Base-by-base conservation (phyloP, 1,140 invertebrate genomes). In the Plectrocnemia conspersa region DNA sequence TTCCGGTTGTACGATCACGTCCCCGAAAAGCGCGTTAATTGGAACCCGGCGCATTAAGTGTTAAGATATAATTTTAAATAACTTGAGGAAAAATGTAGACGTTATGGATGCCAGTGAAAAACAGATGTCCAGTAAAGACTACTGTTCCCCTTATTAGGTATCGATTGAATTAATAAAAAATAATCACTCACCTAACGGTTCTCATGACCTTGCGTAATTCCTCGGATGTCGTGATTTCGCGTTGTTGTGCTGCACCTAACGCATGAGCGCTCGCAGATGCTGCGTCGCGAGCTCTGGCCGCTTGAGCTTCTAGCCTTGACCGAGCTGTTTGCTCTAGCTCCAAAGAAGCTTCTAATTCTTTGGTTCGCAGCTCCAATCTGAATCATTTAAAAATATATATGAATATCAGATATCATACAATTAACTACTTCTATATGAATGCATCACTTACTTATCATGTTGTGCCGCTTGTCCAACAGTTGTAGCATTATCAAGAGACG, bases 251-350 rank as follows among this genome's bases (percentile, higher is more conserved):
- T 13, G 81, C 71, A 0, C 82, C 82, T 3, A 85, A 78, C 64
- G 95, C 92, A 10, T 79, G 76, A 53, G 86, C 83, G 10, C 90
- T 65, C 59, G 86, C 84, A 23, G 95, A 91, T 25, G 90, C 77
- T 3, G 83, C 82, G 64, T 97, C 93, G 63, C 92, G 92, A 41
- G 91, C 71, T 53, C 92, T 76, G 15, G 79, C 74, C 52, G 90
- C 81, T 73, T 93, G 91, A 32, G 89, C 85, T 73, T 96, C 92
- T 2, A 93, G 69, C 22, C 91, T 81, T 5, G 84, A 79, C 61
- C 85, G 81, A 1, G 89, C 90, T 1, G 91, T 91, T 64, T 86
- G 83, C 66, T 97, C 93, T 46, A 96, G 73, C 60, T 96, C 92
- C 19, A 95, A 71, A 59, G 88, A 88, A 1, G 88, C 91, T 67